These are phyloP conservation scores for Quadroppia sp. DNA, from an alignment of 2,888 invertebrate genomes.

Conservation along the genomic window DNA sequence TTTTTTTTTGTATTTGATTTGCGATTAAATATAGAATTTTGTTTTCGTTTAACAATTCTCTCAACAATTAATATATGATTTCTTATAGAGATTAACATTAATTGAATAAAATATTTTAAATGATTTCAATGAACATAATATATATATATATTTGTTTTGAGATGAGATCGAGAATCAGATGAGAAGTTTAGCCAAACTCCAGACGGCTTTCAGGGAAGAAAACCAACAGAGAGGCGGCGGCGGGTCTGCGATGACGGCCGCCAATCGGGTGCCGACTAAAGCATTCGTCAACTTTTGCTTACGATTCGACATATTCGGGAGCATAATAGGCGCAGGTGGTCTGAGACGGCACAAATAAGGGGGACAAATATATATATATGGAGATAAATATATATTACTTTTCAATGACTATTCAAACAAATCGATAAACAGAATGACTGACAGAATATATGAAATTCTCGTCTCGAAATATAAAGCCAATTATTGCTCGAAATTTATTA, in stretches of 20 bases:
- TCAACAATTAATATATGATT: conserved; percentile 19
- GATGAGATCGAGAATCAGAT: conserved; percentile 32
- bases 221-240: conserved; percentile 38
- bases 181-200: conserved; percentile 47
- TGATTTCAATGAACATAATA: neutral
- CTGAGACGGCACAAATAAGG: no score
- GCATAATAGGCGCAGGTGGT: conserved; percentile 33
- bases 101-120: conserved; percentile 17
- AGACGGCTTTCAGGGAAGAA: conserved; percentile 44
- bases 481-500: neutral
- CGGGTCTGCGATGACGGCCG: neutral
- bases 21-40: conserved; percentile 9
- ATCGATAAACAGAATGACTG: neutral
- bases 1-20: no score
- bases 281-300: conserved; percentile 19
- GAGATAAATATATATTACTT: no score
- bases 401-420: conserved; percentile 1
- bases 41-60: neutral
- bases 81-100: neutral
- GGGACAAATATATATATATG: no score
- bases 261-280: neutral
- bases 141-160: neutral
- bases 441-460: neutral
- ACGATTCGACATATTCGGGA: conserved; percentile 21
- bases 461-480: neutral